phyloP scores from a whole-genome alignment of 2,888 invertebrate genomes.

The Athalia rosae region DNA sequence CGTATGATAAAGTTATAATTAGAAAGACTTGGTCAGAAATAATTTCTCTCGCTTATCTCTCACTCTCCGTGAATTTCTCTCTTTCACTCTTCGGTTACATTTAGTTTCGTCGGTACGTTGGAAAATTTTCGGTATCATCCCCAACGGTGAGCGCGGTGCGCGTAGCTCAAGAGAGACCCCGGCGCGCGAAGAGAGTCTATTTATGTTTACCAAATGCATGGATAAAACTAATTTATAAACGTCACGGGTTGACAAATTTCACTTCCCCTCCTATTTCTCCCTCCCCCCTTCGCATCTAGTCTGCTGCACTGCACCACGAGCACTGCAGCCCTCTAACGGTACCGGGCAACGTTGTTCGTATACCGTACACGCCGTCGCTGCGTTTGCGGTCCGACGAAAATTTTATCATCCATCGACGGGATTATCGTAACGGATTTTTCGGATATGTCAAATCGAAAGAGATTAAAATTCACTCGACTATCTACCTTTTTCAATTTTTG shows the following conservation, averaged over 20 bases:
- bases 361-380: conserved; percentile 40
- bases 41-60: conserved; percentile 46
- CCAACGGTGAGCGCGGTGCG: too few species aligned
- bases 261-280: not conserved
- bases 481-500: not conserved
- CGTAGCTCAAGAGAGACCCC: too few species aligned
- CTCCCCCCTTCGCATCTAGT: not conserved
- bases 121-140: not conserved
- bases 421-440: conserved; percentile 38
- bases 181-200: conserved; percentile 43
- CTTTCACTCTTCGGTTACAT: not conserved
- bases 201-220: conserved; percentile 49
- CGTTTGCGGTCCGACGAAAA: not conserved
- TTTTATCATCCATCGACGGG: conserved; percentile 40
- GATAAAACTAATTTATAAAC: conserved; percentile 48
- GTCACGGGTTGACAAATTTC: conserved; percentile 46
- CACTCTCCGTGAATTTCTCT: conserved; percentile 1
- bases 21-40: conserved; percentile 58
- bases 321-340: too few species aligned
- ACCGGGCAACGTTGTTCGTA: conserved; percentile 52
- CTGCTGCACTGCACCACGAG: conserved; percentile 50
- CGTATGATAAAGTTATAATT: conserved; percentile 59
- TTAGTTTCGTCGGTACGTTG: conserved; percentile 50
- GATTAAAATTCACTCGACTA: too few species aligned
- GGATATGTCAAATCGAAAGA: too few species aligned